phyloP scores from a whole-genome alignment of 1,140 invertebrate species.

The Chelonus insularis region DNA sequence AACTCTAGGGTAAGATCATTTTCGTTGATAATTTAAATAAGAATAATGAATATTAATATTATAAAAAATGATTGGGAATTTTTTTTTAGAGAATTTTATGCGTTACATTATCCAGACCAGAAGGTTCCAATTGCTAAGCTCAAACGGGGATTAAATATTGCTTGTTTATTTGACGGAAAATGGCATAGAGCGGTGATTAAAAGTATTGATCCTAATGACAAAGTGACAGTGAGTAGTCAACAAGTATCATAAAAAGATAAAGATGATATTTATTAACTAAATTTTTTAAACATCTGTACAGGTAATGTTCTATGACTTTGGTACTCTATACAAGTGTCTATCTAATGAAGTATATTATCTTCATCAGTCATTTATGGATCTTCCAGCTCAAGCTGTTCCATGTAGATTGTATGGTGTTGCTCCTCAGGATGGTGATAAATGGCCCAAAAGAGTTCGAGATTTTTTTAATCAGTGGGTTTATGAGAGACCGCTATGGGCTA shows the following conservation, averaged over 20 bases:
- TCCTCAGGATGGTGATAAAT: slow-evolving; percentile 35
- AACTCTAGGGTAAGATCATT: slow-evolving; percentile 38
- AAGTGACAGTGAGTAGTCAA: slow-evolving; percentile 33
- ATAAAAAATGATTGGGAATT: too few species aligned
- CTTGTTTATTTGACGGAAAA: slow-evolving; percentile 40
- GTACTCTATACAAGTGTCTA: slow-evolving; percentile 44
- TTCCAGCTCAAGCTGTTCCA: slow-evolving; percentile 51
- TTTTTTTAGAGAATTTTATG: slow-evolving; percentile 48
- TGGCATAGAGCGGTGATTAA: slow-evolving; percentile 54
- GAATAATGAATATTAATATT: too few species aligned
- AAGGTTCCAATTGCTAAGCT: slow-evolving; percentile 42
- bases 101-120: slow-evolving; percentile 26
- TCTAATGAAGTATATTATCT: slow-evolving; percentile 43
- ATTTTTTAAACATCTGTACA: too few species aligned
- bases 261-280: too few species aligned
- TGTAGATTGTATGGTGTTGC: slow-evolving; percentile 46
- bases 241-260: not conserved
- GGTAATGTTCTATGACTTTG: slow-evolving; percentile 55
- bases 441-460: slow-evolving; percentile 32
- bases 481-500: not conserved
- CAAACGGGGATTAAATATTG: slow-evolving; percentile 47
- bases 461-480: slow-evolving; percentile 32
- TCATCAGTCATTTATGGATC: slow-evolving; percentile 39
- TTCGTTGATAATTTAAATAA: too few species aligned
- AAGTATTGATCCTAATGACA: slow-evolving; percentile 40